These are phyloP conservation scores for Stomatorhinus walkeri DNA, from an alignment of 2,797 vertebrate genomes.

Conservation along the genomic window DNA sequence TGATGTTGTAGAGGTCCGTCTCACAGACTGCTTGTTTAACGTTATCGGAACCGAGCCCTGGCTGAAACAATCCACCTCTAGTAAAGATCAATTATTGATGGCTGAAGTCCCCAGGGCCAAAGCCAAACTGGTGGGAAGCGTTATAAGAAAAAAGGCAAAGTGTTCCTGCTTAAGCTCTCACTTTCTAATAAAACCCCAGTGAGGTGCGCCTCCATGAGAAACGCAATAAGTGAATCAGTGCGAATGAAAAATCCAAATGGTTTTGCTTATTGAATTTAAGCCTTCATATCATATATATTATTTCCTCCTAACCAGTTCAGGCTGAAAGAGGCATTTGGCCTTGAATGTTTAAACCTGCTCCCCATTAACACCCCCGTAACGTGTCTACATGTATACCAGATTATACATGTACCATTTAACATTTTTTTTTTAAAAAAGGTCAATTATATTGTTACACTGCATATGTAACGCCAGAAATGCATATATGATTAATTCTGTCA, in stretches of 20 bases:
- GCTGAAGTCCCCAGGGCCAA: neutral
- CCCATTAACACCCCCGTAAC: neutral
- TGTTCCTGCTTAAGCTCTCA: neutral
- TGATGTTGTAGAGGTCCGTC: neutral
- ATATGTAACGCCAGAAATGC: neutral
- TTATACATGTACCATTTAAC: neutral
- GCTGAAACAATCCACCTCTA: neutral
- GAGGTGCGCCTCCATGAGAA: neutral
- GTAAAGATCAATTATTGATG: neutral
- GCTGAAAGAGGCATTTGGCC: neutral
- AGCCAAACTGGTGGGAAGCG: neutral
- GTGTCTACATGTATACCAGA: neutral
- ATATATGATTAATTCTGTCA: neutral
- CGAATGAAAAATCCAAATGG: neutral
- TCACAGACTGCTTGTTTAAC: neutral
- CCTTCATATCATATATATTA: neutral
- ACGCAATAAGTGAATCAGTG: neutral
- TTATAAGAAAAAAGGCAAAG: neutral
- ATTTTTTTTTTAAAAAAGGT: neutral
- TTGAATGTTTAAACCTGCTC: neutral
- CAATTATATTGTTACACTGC: neutral
- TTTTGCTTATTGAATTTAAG: neutral
- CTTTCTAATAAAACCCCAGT: slow-evolving; percentile 12
- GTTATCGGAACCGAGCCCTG: neutral
- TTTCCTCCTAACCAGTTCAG: neutral